phyloP scores from a whole-genome alignment of 2,888 invertebrate species.

The Harpalus rubripes region DNA sequence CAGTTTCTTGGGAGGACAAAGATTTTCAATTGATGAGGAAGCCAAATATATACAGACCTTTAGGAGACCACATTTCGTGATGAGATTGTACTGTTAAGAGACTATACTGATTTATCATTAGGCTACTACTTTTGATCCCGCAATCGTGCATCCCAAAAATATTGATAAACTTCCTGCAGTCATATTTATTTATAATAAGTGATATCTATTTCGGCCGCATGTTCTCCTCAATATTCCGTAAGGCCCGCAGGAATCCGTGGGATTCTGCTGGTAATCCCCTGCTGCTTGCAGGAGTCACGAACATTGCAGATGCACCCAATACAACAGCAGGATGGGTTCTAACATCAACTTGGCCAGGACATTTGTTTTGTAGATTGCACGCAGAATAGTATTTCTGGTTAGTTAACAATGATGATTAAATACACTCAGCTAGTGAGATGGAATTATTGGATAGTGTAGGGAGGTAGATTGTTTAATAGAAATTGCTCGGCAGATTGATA shows the following conservation, averaged over 20 bases:
- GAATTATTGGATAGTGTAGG: not conserved
- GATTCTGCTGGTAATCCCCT: not conserved
- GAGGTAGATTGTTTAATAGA: not conserved
- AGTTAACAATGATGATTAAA: no score
- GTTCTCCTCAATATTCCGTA: constrained; percentile 1
- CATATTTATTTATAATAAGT: not conserved
- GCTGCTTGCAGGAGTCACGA: constrained; percentile 3
- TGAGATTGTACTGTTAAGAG: no score
- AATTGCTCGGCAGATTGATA: not conserved
- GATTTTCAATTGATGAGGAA: no score
- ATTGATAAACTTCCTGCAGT: not conserved
- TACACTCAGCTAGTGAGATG: not conserved
- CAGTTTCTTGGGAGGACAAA: no score
- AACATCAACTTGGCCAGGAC: not conserved
- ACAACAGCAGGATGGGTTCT: not conserved
- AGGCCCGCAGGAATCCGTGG: not conserved
- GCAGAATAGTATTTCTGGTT: not conserved
- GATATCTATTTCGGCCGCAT: not conserved
- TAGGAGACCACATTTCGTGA: no score
- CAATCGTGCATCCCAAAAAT: no score
- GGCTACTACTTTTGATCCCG: no score
- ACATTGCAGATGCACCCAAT: not conserved
- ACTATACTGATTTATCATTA: no score
- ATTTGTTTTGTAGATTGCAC: not conserved
- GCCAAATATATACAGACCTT: no score